These are phyloP conservation scores for Dryobota labecula DNA, from an alignment of 2,888 invertebrate species.

Conservation along the genomic window DNA sequence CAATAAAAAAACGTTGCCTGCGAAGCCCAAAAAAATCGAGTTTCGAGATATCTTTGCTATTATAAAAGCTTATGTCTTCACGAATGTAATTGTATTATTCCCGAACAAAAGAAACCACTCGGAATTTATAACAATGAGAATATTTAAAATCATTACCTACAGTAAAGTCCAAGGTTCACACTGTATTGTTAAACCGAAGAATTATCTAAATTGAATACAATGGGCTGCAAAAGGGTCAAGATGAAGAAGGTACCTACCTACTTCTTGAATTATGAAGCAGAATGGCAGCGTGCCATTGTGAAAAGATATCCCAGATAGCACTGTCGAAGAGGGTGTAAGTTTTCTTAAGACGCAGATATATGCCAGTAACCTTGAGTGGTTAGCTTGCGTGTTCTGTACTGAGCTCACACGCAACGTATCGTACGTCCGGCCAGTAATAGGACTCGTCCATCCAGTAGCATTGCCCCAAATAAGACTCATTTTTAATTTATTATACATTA, in stretches of 20 bases:
- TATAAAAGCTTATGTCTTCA: slow-evolving; percentile 43
- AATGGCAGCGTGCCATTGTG: too few relatives aligned
- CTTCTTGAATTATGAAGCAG: slow-evolving; percentile 4
- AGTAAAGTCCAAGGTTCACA: slow-evolving; percentile 41
- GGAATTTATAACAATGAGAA: slow-evolving; percentile 43
- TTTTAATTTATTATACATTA: too few relatives aligned
- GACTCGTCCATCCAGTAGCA: too few relatives aligned
- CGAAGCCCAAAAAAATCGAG: slow-evolving; percentile 29
- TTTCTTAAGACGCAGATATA: too few relatives aligned
- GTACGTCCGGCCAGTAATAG: too few relatives aligned
- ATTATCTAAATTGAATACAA: slow-evolving; percentile 39
- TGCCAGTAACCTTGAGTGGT: too few relatives aligned
- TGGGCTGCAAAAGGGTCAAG: slow-evolving; percentile 20
- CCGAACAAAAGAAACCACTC: slow-evolving; percentile 53
- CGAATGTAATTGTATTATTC: slow-evolving; percentile 51
- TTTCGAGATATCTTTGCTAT: slow-evolving; percentile 37
- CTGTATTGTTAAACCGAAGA: slow-evolving; percentile 32
- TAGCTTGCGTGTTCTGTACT: too few relatives aligned
- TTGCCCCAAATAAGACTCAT: too few relatives aligned
- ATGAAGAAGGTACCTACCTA: slow-evolving; percentile 4
- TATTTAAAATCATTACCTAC: slow-evolving; percentile 46
- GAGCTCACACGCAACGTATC: too few relatives aligned
- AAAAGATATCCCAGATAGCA: neutral
- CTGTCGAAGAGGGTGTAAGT: too few relatives aligned
- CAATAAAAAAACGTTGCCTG: slow-evolving; percentile 1